These are phyloP conservation scores for Thalassoma bifasciatum DNA, from an alignment of 2,113 vertebrate genomes.

Conservation along the genomic window DNA sequence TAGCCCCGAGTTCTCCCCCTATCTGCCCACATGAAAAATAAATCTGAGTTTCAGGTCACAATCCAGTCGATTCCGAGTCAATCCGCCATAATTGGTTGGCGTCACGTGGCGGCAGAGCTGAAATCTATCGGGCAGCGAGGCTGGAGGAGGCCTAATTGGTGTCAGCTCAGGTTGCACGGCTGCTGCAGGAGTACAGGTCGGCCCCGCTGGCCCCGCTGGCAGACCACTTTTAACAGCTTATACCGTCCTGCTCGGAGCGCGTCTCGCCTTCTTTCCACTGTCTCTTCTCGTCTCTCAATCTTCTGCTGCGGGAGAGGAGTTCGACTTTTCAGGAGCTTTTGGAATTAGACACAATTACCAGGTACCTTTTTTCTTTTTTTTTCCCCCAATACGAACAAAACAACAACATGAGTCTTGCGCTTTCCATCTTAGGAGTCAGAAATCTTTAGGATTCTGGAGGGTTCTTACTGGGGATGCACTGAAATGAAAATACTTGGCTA, in stretches of 20 bases:
- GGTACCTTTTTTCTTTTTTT: neutral
- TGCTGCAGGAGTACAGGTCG: conserved; percentile 64
- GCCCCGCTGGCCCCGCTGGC: conserved; percentile 48
- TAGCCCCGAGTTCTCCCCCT: conserved; percentile 57
- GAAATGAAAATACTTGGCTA: too few species aligned
- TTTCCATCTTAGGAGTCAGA: too few species aligned
- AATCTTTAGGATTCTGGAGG: too few species aligned
- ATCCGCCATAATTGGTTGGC: conserved; percentile 82
- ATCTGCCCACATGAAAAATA: conserved; percentile 79
- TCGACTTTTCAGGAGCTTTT: conserved; percentile 18
- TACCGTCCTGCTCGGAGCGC: conserved; percentile 33
- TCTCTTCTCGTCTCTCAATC: conserved; percentile 23
- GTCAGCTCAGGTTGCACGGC: conserved; percentile 77
- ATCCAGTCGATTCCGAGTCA: conserved; percentile 81
- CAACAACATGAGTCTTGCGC: too few species aligned
- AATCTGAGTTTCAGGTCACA: conserved; percentile 84
- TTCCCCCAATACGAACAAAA: too few species aligned
- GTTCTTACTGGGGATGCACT: too few species aligned
- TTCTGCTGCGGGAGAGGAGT: conserved; percentile 8
- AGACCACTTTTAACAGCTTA: conserved; percentile 58
- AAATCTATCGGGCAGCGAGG: conserved; percentile 72
- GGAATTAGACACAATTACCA: conserved; percentile 33
- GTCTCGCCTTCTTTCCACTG: neutral
- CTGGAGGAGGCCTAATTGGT: conserved; percentile 82
- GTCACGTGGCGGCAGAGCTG: conserved; percentile 72